Conservation (phyloP, 1,140 invertebrate genomes). For the Dryas iulia region DNA sequence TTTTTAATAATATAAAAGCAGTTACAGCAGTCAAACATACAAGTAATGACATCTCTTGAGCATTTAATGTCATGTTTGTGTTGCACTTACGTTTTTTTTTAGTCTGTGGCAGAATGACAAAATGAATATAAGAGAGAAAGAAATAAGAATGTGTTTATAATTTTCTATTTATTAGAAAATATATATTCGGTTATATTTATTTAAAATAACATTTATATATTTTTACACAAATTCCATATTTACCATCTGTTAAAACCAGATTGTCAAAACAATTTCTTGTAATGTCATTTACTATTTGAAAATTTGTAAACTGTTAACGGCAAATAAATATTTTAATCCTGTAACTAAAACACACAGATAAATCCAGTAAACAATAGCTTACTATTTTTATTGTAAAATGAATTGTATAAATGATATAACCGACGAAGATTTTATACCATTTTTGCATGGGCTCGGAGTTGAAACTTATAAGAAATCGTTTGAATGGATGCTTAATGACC, state of each 20-base stretch:
- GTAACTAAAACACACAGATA: neutral
- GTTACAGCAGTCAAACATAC: too few species aligned
- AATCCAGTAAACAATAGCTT: neutral
- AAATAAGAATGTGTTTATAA: too few species aligned
- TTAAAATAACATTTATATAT: too few species aligned
- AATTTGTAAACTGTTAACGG: neutral
- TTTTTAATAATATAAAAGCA: too few species aligned
- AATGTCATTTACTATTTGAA: neutral
- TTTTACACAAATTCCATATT: too few species aligned
- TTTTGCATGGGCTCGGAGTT: constrained; percentile 61
- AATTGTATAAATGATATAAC: constrained; percentile 46
- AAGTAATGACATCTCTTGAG: neutral
- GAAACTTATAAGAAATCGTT: constrained; percentile 71
- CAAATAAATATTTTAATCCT: neutral
- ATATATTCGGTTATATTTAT: too few species aligned
- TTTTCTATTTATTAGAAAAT: too few species aligned
- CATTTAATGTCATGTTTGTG: too few species aligned
- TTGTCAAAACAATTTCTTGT: neutral
- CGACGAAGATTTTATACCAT: constrained; percentile 65
- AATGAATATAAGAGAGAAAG: neutral
- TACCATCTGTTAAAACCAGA: too few species aligned
- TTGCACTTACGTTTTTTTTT: too few species aligned
- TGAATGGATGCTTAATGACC: constrained; percentile 69
- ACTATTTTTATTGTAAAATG: constrained; percentile 35
- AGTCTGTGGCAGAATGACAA: neutral